Percentiles rank a stretch among this genome's conserved stretches.
These are phyloP conservation scores for Onchidella celtica DNA, from an alignment of 2,888 invertebrate species.

Conservation along the genomic window DNA sequence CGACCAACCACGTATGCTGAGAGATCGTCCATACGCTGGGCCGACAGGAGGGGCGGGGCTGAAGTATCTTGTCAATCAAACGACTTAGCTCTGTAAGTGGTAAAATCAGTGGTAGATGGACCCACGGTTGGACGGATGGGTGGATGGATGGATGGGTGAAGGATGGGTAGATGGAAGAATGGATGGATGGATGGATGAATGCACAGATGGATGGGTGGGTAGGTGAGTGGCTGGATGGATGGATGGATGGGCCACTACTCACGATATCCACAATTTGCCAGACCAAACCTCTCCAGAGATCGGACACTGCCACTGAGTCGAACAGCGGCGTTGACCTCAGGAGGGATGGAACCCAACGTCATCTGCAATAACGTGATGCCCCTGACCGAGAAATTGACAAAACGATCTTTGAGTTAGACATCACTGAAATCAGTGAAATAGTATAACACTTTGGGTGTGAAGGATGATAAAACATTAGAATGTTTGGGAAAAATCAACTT, in stretches of 20 bases:
- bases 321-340: slow-evolving; percentile 5
- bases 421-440: too few species aligned
- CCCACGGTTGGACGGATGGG: too few species aligned
- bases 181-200: too few species aligned
- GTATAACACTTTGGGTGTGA: too few species aligned
- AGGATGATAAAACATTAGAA: too few species aligned
- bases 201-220: too few species aligned
- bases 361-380: slow-evolving; percentile 32
- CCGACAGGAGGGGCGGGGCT: neutral
- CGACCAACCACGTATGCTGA: slow-evolving; percentile 34
- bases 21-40: slow-evolving; percentile 12
- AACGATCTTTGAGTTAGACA: too few species aligned
- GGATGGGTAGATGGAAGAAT: too few species aligned
- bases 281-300: neutral
- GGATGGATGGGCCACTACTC: too few species aligned
- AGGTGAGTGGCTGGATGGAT: too few species aligned
- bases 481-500: too few species aligned
- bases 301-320: slow-evolving; percentile 9
- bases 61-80: slow-evolving; percentile 36
- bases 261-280: slow-evolving; percentile 33
- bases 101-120: neutral
- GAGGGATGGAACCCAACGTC: slow-evolving; percentile 21
- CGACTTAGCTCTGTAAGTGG: slow-evolving; percentile 17
- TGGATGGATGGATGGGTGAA: too few species aligned
- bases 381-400: slow-evolving; percentile 5